Evolutionary conservation across 2,888 invertebrate species (phyloP), one percentile per base, ranked within the genome.

Genomic region (Antheraea yamamai): DNA sequence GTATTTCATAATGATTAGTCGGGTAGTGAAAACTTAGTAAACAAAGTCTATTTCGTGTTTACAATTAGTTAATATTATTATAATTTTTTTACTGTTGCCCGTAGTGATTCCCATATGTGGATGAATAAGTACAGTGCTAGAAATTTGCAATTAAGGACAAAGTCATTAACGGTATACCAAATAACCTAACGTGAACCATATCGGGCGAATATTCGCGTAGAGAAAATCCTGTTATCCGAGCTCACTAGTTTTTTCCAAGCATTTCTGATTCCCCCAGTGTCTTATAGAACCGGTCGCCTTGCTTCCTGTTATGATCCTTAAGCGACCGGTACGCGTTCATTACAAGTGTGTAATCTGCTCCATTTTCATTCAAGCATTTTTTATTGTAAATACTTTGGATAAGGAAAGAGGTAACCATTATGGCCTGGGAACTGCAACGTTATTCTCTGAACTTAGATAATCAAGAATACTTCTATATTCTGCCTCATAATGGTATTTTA

Each of bases 271-370:
- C 80, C 81, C 81, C 84, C 81, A 78, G 82, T 84, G 83, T 82
- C 81, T 84, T 78, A 83, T 83, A 81, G 81, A 86, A 90, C 89
- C 87, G 87, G 91, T 88, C 82, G 77, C 75, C 77, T 77, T 75
- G 85, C 89, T 93, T 93, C 93, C 93, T 93, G 88, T 86, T 89
- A 82, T 86, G 82, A 83, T 88, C 91, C 92, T 88, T 92, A 92
- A 89, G 90, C 82, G 89, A 39, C 18, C 70, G 23, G 70, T 70
- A 39, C n/a, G 90, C 75, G 80, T 47, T 74, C 10, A 72, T 71
- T 75, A 55, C 30, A 72, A 64, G 72, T 47, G 72, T 58, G 58
- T 61, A 72, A 71, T 71, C 61, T 61, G n/a, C 70, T 68, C 68
- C 1, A 68, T 68, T 68, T 68, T 68, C 30, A 30, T 68, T 68